Conservation (phyloP, 2,888 invertebrate species). For the Metellina segmentata region DNA sequence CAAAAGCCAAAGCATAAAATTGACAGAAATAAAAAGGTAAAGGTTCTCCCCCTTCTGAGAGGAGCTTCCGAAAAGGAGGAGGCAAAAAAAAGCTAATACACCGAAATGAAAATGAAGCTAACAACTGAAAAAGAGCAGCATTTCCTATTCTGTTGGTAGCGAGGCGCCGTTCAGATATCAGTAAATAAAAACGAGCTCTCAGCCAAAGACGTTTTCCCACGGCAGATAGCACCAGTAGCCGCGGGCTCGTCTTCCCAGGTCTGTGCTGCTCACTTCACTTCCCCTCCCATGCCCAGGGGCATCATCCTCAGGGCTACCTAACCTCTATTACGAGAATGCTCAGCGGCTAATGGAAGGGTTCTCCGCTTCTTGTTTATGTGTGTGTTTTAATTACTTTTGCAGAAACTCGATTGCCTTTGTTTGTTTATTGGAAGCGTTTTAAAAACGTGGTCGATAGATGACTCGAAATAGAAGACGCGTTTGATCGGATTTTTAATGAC, state of each 20-base stretch:
- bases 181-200: slow-evolving; percentile 58
- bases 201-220: slow-evolving; percentile 54
- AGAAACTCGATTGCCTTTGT: background rate
- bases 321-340: slow-evolving; percentile 31
- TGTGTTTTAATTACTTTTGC: slow-evolving; percentile 32
- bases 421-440: background rate
- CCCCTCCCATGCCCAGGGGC: slow-evolving; percentile 38
- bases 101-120: too few relatives aligned
- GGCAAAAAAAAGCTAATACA: too few relatives aligned
- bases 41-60: background rate
- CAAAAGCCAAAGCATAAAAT: background rate
- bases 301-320: slow-evolving; percentile 26
- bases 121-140: background rate
- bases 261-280: slow-evolving; percentile 1
- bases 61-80: background rate
- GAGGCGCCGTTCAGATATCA: slow-evolving; percentile 32
- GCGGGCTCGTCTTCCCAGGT: slow-evolving; percentile 16
- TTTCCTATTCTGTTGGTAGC: slow-evolving; percentile 29
- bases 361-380: background rate
- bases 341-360: slow-evolving; percentile 9
- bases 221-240: slow-evolving; percentile 24
- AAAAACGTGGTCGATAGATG: too few relatives aligned
- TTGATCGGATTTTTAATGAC: too few relatives aligned
- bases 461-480: too few relatives aligned
- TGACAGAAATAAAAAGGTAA: background rate